Conservation (phyloP, 2,888 invertebrate species). For the Lithophane leautieri region DNA sequence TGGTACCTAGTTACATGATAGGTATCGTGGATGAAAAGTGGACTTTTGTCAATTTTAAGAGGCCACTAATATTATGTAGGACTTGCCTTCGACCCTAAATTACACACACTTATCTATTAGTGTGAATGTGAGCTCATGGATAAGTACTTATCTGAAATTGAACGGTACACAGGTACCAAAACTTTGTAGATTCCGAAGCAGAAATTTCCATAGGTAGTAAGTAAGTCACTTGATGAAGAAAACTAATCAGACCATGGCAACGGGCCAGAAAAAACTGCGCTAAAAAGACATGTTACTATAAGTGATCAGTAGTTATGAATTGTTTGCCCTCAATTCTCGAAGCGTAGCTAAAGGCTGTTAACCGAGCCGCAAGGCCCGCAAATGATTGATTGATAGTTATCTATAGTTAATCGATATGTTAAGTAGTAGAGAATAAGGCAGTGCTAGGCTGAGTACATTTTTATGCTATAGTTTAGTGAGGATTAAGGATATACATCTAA, state of each 20-base stretch:
- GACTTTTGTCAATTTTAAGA: too few relatives aligned
- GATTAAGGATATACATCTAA: not conserved
- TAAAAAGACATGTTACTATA: slow-evolving; percentile 19
- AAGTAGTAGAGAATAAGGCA: not conserved
- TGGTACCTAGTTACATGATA: not conserved
- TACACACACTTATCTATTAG: not conserved
- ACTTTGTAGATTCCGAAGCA: not conserved
- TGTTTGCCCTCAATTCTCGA: slow-evolving; percentile 40
- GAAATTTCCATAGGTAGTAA: not conserved
- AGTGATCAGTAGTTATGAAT: slow-evolving; percentile 20
- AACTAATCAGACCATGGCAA: slow-evolving; percentile 35
- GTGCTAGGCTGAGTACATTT: too few relatives aligned
- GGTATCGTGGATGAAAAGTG: not conserved
- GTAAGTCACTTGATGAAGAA: not conserved
- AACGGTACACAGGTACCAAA: not conserved
- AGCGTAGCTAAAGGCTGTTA: not conserved
- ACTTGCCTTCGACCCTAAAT: not conserved
- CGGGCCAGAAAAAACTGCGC: slow-evolving; percentile 30
- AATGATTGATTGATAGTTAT: not conserved
- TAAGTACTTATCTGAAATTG: too few relatives aligned
- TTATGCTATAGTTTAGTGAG: too few relatives aligned
- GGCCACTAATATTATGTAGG: not conserved
- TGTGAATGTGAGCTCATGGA: too few relatives aligned
- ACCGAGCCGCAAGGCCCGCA: not conserved
- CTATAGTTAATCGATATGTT: not conserved